phyloP scores from a whole-genome alignment of 2,888 invertebrate species.

The Temnothorax rugatulus region DNA sequence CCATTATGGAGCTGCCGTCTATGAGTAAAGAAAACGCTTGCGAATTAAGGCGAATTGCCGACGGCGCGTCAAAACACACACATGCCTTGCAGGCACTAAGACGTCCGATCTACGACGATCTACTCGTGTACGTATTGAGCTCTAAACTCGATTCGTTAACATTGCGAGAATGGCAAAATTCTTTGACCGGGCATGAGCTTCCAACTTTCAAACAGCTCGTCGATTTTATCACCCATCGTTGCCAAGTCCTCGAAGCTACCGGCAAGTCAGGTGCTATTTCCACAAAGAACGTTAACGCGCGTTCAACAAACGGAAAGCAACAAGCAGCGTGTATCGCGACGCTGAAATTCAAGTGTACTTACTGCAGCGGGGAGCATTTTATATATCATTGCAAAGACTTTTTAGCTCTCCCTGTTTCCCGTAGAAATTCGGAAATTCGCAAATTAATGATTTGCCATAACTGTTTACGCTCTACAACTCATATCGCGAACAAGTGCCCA shows the following conservation, averaged over 20 bases:
- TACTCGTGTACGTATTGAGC: background rate
- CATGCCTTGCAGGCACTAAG: background rate
- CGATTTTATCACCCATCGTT: background rate
- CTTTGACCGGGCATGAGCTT: background rate
- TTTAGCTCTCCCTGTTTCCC: too few relatives aligned
- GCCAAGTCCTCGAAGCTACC: background rate
- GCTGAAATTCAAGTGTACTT: too few relatives aligned
- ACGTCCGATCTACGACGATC: background rate
- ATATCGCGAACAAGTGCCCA: too few relatives aligned
- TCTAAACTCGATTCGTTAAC: background rate
- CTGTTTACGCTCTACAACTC: too few relatives aligned
- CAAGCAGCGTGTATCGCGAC: too few relatives aligned
- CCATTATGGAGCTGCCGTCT: too few relatives aligned
- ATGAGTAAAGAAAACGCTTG: too few relatives aligned
- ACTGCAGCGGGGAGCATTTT: too few relatives aligned
- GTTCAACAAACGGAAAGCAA: too few relatives aligned
- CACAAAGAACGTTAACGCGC: background rate
- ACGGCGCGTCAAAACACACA: background rate
- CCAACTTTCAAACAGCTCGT: background rate
- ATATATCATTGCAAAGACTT: too few relatives aligned
- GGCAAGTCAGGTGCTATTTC: constrained; percentile 52
- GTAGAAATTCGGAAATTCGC: too few relatives aligned
- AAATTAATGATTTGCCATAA: too few relatives aligned
- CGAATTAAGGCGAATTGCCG: background rate
- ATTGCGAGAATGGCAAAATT: background rate